Evolutionary conservation across 2,113 vertebrate genomes (phyloP).

Genomic region (Poeciliopsis prolifica): DNA sequence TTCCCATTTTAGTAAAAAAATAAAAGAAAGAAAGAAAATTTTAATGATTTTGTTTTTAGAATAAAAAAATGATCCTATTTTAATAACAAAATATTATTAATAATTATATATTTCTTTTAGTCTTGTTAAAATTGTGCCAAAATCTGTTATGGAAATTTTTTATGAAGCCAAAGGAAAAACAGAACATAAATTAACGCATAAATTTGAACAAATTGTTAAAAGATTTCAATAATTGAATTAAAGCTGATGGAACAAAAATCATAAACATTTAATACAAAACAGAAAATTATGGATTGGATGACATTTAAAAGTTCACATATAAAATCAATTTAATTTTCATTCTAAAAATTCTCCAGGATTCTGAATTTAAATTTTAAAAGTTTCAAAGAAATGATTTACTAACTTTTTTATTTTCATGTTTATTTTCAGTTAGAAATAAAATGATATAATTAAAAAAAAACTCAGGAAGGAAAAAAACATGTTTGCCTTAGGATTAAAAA

Average conservation of each 20-base stretch:
- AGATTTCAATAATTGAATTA: not conserved
- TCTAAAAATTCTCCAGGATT: not conserved
- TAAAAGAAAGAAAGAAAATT: not conserved
- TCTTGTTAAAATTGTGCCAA: not conserved
- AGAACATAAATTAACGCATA: no score
- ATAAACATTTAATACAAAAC: not conserved
- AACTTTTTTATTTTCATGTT: no score
- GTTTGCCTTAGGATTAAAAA: not conserved
- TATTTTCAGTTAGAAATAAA: not conserved
- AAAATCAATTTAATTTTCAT: not conserved
- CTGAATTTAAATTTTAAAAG: not conserved
- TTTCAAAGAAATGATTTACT: not conserved
- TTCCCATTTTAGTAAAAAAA: not conserved
- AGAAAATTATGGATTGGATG: not conserved
- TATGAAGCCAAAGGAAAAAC: not conserved
- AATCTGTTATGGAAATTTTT: not conserved
- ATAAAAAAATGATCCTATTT: not conserved
- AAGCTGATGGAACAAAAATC: not conserved
- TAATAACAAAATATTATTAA: not conserved
- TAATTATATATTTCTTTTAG: not conserved
- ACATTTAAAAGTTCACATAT: no score
- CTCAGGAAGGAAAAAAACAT: not conserved
- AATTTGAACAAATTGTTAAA: not conserved
- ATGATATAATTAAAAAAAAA: not conserved
- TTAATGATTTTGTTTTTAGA: not conserved